Conservation (phyloP, 2,888 invertebrate species). For the Drosophila setosimentum region DNA sequence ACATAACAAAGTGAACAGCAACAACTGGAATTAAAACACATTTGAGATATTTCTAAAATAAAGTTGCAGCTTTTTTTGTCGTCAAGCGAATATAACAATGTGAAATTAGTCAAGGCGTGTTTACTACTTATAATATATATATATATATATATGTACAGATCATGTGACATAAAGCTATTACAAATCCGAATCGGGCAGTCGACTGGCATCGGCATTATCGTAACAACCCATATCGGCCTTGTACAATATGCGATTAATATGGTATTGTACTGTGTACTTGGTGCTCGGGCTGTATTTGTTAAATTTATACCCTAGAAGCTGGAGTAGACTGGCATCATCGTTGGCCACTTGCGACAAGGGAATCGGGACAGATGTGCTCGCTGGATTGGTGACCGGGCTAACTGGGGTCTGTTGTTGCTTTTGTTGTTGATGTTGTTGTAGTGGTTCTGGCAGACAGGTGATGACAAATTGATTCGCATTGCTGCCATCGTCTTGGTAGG, state of each 20-base stretch:
- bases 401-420: background rate
- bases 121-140: background rate
- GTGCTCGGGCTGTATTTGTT: conserved; percentile 52
- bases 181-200: conserved; percentile 26
- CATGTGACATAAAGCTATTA: background rate
- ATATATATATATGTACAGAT: background rate
- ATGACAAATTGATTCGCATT: conserved; percentile 31
- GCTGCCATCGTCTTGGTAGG: conserved; percentile 9
- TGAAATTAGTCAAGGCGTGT: background rate
- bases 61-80: background rate
- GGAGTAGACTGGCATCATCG: conserved; percentile 52
- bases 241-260: conserved; percentile 58
- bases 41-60: background rate
- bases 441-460: conserved; percentile 12
- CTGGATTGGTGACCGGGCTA: background rate
- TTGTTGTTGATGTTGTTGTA: background rate
- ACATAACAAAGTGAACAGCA: background rate
- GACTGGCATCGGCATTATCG: conserved; percentile 42
- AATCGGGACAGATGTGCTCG: background rate
- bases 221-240: conserved; percentile 65
- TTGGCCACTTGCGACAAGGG: background rate
- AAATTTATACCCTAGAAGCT: conserved; percentile 52
- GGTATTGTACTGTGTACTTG: conserved; percentile 57
- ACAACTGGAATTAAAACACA: background rate
- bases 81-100: background rate